Evolutionary conservation across 2,113 vertebrate species (phyloP).

Genomic region (Melospiza melodia): DNA sequence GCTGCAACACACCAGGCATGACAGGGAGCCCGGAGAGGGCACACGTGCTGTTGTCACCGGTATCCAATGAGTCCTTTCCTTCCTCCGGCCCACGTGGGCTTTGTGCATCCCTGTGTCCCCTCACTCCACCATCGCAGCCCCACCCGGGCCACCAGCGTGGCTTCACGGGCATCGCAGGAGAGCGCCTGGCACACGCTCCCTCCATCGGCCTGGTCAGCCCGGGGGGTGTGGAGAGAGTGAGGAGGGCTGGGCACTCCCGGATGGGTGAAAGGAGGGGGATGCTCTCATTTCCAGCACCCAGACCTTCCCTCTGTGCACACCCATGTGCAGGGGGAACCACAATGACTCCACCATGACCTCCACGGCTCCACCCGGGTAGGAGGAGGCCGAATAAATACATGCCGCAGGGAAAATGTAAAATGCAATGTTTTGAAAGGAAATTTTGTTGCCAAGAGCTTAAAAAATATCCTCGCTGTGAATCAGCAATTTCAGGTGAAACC

Average conservation of each 20-base stretch:
- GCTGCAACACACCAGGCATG: accelerated
- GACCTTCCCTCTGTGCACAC: background rate
- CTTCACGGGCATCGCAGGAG: accelerated
- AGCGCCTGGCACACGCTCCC: accelerated
- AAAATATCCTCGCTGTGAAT: background rate
- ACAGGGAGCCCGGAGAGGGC: accelerated
- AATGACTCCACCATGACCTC: background rate
- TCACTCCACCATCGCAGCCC: background rate
- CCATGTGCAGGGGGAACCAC: accelerated
- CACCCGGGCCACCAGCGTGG: accelerated
- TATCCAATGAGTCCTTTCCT: background rate
- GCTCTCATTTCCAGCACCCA: background rate
- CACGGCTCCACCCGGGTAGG: background rate
- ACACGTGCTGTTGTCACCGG: background rate
- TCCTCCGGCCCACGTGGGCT: accelerated
- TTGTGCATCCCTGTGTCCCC: background rate
- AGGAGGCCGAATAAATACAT: background rate
- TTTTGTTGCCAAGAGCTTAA: background rate
- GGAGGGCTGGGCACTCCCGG: accelerated
- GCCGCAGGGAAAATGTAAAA: background rate
- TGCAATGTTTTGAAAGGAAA: background rate
- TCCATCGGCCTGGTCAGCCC: accelerated
- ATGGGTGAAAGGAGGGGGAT: background rate
- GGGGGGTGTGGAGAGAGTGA: accelerated
- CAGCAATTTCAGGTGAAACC: background rate